Evolutionary conservation across 2,888 invertebrate species (phyloP), one percentile per base, ranked within the genome.

Genomic region (Ophion obscuratus): DNA sequence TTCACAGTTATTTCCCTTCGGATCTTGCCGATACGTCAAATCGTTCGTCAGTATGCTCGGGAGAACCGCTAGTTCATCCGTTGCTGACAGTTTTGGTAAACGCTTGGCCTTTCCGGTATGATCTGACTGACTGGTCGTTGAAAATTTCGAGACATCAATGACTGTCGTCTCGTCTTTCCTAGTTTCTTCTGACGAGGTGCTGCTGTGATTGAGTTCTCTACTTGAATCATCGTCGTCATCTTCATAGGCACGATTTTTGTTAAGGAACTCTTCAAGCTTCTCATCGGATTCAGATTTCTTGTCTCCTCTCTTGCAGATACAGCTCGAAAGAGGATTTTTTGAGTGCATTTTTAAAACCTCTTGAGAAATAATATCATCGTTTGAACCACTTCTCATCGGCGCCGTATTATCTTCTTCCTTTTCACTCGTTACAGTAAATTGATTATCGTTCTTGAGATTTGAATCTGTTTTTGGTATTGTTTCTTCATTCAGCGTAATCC

Each of bases 281-380:
- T 7, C 27, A 11, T 5, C 20, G 9, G 11, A 14, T 10, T 67
- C 62, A 7, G 75, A 62, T 61, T 27, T 44, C 24, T 40, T 27
- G 10, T 74, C 66, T 11, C 11, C 17, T 44, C 64, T 68, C 7
- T 11, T 14, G 36, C 86, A 86, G 31, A 40, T 62, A 61, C 86
- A 86, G n/a, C 81, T 44, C 27, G 74, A 67, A 10, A 62, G 20
- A 24, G 71, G 20, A 57, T 77, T 74, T 47, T n/a, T 31, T 2
- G 57, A 14, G 73, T 40, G 27, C 14, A 44, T 53, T 44, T 73
- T 57, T 17, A 24, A 53, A 24, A 57, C 17, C 14, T 61, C 53
- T 57, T 57, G 57, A 14, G 9, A 53, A 73, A 27, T 20, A 27
- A 7, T 44, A 74, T 68, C 24, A 67, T 81, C 70, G n/a, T 44